Base-by-base conservation (phyloP, 2,888 invertebrate species). In the Eledona agricola region DNA sequence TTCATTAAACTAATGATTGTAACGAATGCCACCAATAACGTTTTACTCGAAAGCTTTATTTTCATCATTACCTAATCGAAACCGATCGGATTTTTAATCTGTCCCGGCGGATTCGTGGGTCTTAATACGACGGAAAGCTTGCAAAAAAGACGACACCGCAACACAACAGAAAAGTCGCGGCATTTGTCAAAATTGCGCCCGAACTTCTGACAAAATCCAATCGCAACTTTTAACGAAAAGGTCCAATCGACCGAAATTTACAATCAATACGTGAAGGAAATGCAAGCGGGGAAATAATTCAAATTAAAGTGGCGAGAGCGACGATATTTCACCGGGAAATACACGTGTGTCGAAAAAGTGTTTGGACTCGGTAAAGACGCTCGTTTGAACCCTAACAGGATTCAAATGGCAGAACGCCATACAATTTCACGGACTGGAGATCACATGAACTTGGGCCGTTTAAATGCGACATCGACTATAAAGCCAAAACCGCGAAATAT, bases 341-440 rank as follows among this genome's bases (percentile, higher is more conserved):
- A 23, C 45, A 10, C 9, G 31, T 23, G 31, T 23, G 45, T 40
- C 3, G 16, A 26, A 40, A 34, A 40, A 16, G 25, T 26, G 7
- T 12, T 25, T 26, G 1, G 59, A 20, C n/a, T n/a, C n/a, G n/a
- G n/a, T n/a, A n/a, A n/a, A 38, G 7, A 12, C 10, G 7, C n/a
- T 40, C 29, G 56, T 55, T 62, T 63, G 57, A 59, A 57, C 45
- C 57, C 62, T 62, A 62, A 61, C 61, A 55, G 59, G 55, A 64
- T 61, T 52, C 58, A 58, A 67, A 65, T 63, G 58, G 60, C 60
- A 57, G 62, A 66, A 66, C 62, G 63, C 63, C 61, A 64, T 60
- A 65, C 64, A 69, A 69, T 69, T 69, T 69, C 65, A 69, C 64
- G 66, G 65, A 58, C 60, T 55, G 55, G 20, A 52, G 55, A 59